Percentiles rank a stretch among this genome's conserved stretches.
These are phyloP conservation scores for Diarsia mendica DNA, from an alignment of 2,888 invertebrate genomes.

Conservation along the genomic window DNA sequence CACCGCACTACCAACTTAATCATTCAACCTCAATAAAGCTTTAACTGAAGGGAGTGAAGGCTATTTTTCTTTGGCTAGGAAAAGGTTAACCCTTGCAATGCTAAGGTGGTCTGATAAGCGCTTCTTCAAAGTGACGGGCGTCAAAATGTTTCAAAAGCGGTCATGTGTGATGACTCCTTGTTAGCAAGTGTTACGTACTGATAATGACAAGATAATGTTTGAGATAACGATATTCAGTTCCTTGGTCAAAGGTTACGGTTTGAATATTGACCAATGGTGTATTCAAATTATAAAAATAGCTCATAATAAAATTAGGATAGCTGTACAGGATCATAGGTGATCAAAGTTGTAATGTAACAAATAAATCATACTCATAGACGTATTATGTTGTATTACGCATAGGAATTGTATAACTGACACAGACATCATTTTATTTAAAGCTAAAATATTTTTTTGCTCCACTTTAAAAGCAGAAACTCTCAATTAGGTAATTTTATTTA, in stretches of 20 bases:
- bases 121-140: constrained; percentile 82
- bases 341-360: neutral
- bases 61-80: constrained; percentile 57
- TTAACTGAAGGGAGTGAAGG: constrained; percentile 53
- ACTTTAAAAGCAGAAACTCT: neutral
- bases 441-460: neutral
- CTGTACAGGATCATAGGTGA: constrained; percentile 3
- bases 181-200: constrained; percentile 80
- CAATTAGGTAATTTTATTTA: neutral
- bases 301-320: neutral
- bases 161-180: constrained; percentile 87
- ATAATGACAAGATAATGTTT: constrained; percentile 84
- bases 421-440: neutral
- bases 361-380: neutral
- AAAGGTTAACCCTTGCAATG: constrained; percentile 70
- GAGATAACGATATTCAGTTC: constrained; percentile 56
- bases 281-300: constrained; percentile 6
- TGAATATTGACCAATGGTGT: constrained; percentile 10
- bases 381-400: too few relatives aligned
- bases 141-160: constrained; percentile 84
- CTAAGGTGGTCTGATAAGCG: constrained; percentile 80
- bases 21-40: constrained; percentile 53
- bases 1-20: constrained; percentile 61
- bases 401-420: neutral
- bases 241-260: constrained; percentile 52